Evolutionary conservation across 2,888 invertebrate species (phyloP).

Genomic region (Oscheius sp.): DNA sequence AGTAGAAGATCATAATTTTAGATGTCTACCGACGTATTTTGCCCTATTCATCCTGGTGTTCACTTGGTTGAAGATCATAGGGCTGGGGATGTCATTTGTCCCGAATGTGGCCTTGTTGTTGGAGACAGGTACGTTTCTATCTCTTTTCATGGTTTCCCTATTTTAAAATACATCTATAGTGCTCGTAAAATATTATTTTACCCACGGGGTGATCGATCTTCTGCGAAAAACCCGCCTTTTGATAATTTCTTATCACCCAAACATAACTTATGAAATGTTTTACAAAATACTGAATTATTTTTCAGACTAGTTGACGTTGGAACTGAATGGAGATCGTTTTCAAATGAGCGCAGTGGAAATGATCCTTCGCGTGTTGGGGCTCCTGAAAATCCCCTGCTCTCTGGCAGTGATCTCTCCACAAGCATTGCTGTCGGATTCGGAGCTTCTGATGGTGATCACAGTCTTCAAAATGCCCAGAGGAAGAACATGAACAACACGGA

Average conservation of each 20-base stretch:
- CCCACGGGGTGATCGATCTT: too few species aligned
- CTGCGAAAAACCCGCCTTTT: too few species aligned
- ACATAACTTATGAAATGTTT: not conserved
- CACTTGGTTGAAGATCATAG: constrained; percentile 96
- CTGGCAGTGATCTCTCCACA: constrained; percentile 94
- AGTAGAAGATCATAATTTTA: not conserved
- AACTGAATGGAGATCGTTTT: constrained; percentile 99
- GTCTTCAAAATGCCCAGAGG: constrained; percentile 71
- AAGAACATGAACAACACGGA: constrained; percentile 87
- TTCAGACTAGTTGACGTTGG: constrained; percentile 91
- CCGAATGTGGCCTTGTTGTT: constrained; percentile 98
- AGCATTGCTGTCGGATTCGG: constrained; percentile 82
- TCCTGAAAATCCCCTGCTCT: constrained; percentile 94
- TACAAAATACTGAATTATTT: constrained; percentile 14
- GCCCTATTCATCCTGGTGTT: constrained; percentile 94
- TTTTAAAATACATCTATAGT: not conserved
- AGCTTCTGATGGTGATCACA: constrained; percentile 68
- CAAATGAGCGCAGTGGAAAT: constrained; percentile 88
- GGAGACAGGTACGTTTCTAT: constrained; percentile 82
- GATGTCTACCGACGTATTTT: constrained; percentile 74
- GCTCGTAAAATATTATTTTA: too few species aligned
- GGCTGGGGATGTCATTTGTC: constrained; percentile 98
- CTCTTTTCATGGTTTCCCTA: not conserved
- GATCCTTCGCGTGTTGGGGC: constrained; percentile 99
- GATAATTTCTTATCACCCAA: not conserved